Evolutionary conservation across 2,797 vertebrate genomes (phyloP).

Genomic region (Balearica regulorum): DNA sequence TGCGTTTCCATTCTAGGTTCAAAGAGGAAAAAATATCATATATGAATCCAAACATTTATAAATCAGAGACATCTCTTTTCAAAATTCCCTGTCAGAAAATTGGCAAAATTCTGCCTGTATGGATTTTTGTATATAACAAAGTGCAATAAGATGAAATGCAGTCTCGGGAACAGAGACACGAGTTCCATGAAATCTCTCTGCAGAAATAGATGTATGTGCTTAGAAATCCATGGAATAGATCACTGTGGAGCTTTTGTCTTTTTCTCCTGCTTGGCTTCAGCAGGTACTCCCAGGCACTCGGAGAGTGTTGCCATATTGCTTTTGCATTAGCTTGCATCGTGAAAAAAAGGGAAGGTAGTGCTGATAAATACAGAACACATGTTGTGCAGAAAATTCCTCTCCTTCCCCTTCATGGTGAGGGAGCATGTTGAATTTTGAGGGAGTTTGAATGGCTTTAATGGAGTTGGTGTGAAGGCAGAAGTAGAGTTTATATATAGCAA

Average conservation of each 20-base stretch:
- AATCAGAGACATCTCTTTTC: background rate
- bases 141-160: constrained; percentile 35
- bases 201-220: constrained; percentile 5
- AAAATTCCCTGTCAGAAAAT: background rate
- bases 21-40: background rate
- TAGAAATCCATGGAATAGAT: background rate
- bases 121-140: constrained; percentile 21
- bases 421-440: background rate
- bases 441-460: background rate
- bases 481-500: constrained; percentile 5
- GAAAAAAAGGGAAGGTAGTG: background rate
- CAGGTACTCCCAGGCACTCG: background rate
- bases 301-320: background rate
- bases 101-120: background rate
- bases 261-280: background rate
- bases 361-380: background rate
- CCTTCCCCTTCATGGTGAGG: fast-evolving
- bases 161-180: constrained; percentile 17
- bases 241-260: background rate
- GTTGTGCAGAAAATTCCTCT: background rate
- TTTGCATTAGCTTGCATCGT: background rate
- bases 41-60: background rate
- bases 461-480: background rate
- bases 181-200: constrained; percentile 5
- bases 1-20: background rate